These are phyloP conservation scores for Rhingia campestris DNA, from an alignment of 2,888 invertebrate species.

Conservation along the genomic window DNA sequence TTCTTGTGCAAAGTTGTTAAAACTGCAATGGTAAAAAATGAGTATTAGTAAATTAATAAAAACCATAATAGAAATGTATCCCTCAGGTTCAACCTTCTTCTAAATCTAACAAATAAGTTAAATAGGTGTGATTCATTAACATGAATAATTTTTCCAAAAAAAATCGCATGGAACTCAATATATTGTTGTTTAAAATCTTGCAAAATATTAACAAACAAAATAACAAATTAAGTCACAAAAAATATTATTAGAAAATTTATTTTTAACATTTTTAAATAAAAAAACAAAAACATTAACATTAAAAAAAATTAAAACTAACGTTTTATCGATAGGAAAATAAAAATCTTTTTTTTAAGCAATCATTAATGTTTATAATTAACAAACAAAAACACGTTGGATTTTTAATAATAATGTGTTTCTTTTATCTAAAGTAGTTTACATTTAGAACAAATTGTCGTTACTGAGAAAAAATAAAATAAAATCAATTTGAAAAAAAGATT, in stretches of 20 bases:
- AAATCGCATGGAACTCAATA: conserved; percentile 61
- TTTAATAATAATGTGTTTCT: conserved; percentile 58
- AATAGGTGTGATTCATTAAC: conserved; percentile 60
- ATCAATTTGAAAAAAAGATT: conserved; percentile 19
- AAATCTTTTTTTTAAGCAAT: conserved; percentile 46
- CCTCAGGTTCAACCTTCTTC: conserved; percentile 51
- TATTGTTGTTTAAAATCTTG: conserved; percentile 67
- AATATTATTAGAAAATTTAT: conserved; percentile 13
- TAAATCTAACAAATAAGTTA: conserved; percentile 47
- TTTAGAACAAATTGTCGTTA: conserved; percentile 67
- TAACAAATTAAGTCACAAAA: conserved; percentile 19
- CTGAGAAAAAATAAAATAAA: conserved; percentile 13
- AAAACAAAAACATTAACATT: conserved; percentile 21
- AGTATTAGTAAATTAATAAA: conserved; percentile 20
- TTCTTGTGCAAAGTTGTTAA: not conserved
- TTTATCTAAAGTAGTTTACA: conserved; percentile 65
- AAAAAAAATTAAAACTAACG: conserved; percentile 8
- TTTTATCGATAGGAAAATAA: conserved; percentile 15
- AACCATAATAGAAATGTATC: conserved; percentile 46
- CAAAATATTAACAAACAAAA: conserved; percentile 6
- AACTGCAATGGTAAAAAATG: conserved; percentile 19
- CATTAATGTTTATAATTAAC: conserved; percentile 55
- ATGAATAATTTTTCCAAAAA: conserved; percentile 28
- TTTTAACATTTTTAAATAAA: conserved; percentile 26
- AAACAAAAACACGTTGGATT: conserved; percentile 41